Conservation (phyloP, 2,888 invertebrate species). For the Oxystoma pomonae region DNA sequence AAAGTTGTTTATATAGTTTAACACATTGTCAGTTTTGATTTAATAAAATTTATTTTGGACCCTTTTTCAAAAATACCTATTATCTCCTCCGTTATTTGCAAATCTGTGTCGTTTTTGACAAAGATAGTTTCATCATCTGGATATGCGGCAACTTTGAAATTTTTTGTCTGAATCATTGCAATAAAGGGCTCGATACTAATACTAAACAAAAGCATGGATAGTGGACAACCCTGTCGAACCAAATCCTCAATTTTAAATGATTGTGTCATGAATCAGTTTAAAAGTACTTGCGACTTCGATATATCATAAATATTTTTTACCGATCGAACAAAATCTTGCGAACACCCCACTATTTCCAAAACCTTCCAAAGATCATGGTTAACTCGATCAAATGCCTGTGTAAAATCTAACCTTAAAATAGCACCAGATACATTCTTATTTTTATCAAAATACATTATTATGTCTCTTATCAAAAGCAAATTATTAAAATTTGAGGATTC, state of each 20-base stretch:
- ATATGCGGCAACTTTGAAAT: not conserved
- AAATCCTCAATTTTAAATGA: not conserved
- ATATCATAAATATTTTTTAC: not conserved
- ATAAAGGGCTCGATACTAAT: not conserved
- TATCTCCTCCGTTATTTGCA: not conserved
- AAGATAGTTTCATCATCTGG: not conserved
- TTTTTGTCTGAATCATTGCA: not conserved
- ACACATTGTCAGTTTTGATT: not conserved
- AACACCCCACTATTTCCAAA: not conserved
- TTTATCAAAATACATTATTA: too few species aligned
- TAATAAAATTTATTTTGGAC: not conserved
- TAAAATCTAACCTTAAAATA: not conserved
- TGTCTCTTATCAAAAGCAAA: not conserved
- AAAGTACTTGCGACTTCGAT: not conserved
- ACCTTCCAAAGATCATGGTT: not conserved
- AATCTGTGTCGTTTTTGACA: not conserved
- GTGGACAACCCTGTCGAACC: not conserved
- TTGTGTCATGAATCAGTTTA: too few species aligned
- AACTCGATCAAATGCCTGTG: not conserved
- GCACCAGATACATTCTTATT: too few species aligned
- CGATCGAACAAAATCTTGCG: not conserved
- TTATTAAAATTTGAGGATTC: not conserved
- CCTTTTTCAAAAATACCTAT: not conserved
- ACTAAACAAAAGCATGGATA: not conserved
- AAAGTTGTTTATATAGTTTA: not conserved